phyloP scores from a whole-genome alignment of 2,113 vertebrate species.

The Cariama cristata region DNA sequence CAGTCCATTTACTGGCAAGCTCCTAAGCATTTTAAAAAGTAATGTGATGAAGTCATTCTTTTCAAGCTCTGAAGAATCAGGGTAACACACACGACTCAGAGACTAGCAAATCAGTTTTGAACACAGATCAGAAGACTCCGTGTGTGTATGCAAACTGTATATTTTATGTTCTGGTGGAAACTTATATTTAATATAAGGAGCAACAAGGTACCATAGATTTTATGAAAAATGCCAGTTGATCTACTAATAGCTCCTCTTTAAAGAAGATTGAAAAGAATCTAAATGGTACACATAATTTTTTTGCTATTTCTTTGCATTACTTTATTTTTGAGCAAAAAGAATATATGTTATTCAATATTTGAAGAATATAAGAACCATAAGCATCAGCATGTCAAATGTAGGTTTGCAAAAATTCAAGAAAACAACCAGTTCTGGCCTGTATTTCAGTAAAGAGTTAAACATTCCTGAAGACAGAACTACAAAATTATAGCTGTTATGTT shows the following conservation, averaged over 20 bases:
- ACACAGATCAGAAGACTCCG: background rate
- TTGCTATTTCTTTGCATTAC: background rate
- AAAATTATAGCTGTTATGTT: background rate
- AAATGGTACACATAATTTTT: fast-evolving
- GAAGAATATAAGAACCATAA: background rate
- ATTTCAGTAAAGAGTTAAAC: background rate
- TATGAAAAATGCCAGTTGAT: background rate
- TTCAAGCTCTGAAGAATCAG: background rate
- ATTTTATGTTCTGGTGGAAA: background rate
- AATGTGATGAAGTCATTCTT: background rate
- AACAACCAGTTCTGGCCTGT: background rate
- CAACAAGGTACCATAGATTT: background rate
- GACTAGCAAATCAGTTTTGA: background rate
- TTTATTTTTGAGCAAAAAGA: background rate
- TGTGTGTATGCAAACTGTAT: background rate
- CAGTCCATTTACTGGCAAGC: background rate
- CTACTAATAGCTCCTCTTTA: background rate
- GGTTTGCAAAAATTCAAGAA: background rate
- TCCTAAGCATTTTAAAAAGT: background rate
- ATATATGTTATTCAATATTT: background rate
- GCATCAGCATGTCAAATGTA: background rate
- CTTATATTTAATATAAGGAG: background rate
- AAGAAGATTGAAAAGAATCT: background rate
- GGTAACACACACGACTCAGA: background rate
- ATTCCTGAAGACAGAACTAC: background rate